Conservation (phyloP, 1,140 invertebrate genomes). For the Periplaneta americana region DNA sequence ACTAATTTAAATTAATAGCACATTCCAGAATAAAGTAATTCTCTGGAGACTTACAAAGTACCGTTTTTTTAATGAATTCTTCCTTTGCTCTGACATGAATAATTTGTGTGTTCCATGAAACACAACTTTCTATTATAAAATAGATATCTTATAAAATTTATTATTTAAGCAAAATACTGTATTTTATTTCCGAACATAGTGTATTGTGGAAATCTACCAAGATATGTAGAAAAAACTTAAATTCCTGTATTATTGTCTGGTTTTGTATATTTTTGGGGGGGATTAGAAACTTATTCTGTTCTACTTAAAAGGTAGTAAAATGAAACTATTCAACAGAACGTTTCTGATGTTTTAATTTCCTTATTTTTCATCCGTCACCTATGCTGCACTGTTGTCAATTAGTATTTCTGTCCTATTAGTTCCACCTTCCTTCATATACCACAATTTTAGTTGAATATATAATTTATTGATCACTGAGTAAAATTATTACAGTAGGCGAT, state of each 20-base stretch:
- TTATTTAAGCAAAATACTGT: background rate
- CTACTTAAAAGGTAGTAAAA: background rate
- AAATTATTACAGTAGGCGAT: no score
- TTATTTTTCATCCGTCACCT: no score
- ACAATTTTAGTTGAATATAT: no score
- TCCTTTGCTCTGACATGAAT: background rate
- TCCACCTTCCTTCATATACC: no score
- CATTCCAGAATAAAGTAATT: no score
- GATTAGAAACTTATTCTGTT: background rate
- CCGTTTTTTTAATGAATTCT: no score
- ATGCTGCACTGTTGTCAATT: no score
- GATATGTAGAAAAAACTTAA: background rate
- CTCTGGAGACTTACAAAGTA: no score
- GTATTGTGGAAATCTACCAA: background rate
- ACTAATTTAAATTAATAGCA: no score
- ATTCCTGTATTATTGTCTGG: background rate
- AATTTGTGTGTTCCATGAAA: background rate
- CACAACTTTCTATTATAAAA: background rate
- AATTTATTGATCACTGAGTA: no score
- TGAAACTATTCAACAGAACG: background rate
- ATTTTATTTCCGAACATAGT: background rate
- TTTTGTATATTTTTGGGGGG: background rate
- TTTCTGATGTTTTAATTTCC: background rate
- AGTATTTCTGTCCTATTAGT: no score
- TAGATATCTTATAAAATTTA: background rate